phyloP scores from a whole-genome alignment of 2,113 vertebrate species.

The Ammospiza nelsoni region DNA sequence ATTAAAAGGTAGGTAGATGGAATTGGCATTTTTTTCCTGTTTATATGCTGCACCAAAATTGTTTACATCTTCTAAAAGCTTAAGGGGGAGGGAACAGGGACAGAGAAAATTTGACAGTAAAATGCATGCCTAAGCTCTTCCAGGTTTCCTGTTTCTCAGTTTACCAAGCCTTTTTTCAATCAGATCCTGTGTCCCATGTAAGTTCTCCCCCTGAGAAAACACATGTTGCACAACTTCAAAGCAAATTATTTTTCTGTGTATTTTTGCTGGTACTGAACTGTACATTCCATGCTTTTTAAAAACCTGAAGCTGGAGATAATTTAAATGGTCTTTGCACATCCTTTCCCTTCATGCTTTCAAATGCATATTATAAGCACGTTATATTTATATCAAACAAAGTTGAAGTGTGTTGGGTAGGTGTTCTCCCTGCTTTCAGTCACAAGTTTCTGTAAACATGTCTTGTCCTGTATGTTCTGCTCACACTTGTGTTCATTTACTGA shows the following conservation, averaged over 20 bases:
- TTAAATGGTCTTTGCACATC: not conserved
- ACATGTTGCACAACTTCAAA: not conserved
- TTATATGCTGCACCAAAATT: not conserved
- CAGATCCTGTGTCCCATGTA: not conserved
- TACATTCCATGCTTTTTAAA: not conserved
- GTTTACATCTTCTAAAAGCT: not conserved
- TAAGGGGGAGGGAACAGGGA: not conserved
- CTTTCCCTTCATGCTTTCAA: not conserved
- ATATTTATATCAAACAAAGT: not conserved
- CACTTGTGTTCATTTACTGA: not conserved
- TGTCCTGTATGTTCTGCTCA: constrained; percentile 25
- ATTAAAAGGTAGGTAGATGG: not conserved
- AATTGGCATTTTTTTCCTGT: not conserved
- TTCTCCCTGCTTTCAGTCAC: not conserved
- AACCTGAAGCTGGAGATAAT: not conserved
- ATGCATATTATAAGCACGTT: not conserved
- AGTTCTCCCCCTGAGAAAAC: not conserved
- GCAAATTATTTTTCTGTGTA: not conserved
- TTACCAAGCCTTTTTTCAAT: not conserved
- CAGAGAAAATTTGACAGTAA: not conserved
- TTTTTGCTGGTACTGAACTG: not conserved
- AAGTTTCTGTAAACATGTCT: constrained; percentile 33
- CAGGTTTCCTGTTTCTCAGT: not conserved
- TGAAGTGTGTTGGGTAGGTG: not conserved
- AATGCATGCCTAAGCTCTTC: not conserved